phyloP scores from a whole-genome alignment of 2,113 vertebrate species.

The Xiphophorus maculatus region DNA sequence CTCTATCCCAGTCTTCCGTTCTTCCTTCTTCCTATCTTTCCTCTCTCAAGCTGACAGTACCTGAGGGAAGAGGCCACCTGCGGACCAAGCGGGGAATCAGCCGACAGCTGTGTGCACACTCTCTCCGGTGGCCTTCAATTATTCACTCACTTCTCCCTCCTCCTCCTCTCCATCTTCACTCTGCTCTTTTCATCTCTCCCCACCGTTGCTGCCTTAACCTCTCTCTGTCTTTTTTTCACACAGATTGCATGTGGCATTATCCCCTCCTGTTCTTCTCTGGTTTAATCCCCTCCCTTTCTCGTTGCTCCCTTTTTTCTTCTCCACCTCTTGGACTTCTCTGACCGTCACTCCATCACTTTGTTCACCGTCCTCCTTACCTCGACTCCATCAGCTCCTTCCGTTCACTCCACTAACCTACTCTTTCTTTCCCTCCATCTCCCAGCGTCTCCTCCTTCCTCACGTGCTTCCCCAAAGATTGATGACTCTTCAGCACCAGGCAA shows the following conservation, averaged over 20 bases:
- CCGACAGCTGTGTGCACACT: constrained; percentile 76
- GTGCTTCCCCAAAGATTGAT: constrained; percentile 81
- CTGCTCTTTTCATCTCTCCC: constrained; percentile 68
- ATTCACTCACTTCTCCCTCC: constrained; percentile 67
- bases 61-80: constrained; percentile 76
- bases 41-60: constrained; percentile 65
- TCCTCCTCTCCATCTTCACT: constrained; percentile 54
- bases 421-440: constrained; percentile 56
- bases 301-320: constrained; percentile 10
- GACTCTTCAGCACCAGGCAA: constrained; percentile 72
- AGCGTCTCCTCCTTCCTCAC: constrained; percentile 50
- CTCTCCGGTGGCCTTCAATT: constrained; percentile 77
- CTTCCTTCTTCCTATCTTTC: constrained; percentile 42
- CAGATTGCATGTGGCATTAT: constrained; percentile 40
- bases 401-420: constrained; percentile 62
- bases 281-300: constrained; percentile 37
- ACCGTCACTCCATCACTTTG: constrained; percentile 12
- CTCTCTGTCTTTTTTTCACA: constrained; percentile 41
- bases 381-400: constrained; percentile 48
- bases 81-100: constrained; percentile 69
- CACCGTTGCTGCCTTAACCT: constrained; percentile 57
- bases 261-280: constrained; percentile 34
- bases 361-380: constrained; percentile 34
- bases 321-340: constrained; percentile 29
- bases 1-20: constrained; percentile 1